Evolutionary conservation across 2,888 invertebrate species (phyloP), one percentile per base, ranked within the genome.

Genomic region (Tetranychus piercei): DNA sequence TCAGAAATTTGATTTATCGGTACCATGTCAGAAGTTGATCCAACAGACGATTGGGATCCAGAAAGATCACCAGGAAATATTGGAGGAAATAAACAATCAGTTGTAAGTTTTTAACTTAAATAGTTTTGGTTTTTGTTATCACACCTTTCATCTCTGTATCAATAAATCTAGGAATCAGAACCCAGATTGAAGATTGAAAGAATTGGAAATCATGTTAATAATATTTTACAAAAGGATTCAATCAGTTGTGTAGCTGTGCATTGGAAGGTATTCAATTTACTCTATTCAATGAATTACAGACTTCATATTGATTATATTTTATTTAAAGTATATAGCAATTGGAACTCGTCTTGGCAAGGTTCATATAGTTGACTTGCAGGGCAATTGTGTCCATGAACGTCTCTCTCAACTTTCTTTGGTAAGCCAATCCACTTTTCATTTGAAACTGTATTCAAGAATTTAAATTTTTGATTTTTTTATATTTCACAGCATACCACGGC

Each of bases 241-340:
- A 92, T 92, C 73, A 94, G 92, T 81, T 94, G 94, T 82, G 89
- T 94, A 80, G 91, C 92, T 77, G 92, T 94, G 70, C 94, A 95
- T 83, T 88, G 92, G 9, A 94, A 94, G 85, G 90, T 90, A 81
- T 75, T 76, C 77, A 66, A 45, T 15, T 45, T 65, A 9, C 8
- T 73, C 11, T 64, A 23, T 18, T 43, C 22, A 6, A 15, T 20
- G 34, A 71, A 8, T 15, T 11, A 34, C 9, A 64, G 22, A 45
- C 79, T 78, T 73, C 22, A 45, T 44, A 22, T 23, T 43, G 18
- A 9, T 43, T 8, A 15, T 15, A 55, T 8, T 55, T 55, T 55
- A 7, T 15, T 15, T 55, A 15, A 15, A 91, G 89, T 94, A 95
- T 83, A 86, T 95, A 74, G 93, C 93, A 80, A 84, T 96, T 77